Percentiles rank a stretch among this genome's conserved stretches.
These are phyloP conservation scores for Camarhynchus parvulus DNA, from an alignment of 2,113 vertebrate species.

Conservation along the genomic window DNA sequence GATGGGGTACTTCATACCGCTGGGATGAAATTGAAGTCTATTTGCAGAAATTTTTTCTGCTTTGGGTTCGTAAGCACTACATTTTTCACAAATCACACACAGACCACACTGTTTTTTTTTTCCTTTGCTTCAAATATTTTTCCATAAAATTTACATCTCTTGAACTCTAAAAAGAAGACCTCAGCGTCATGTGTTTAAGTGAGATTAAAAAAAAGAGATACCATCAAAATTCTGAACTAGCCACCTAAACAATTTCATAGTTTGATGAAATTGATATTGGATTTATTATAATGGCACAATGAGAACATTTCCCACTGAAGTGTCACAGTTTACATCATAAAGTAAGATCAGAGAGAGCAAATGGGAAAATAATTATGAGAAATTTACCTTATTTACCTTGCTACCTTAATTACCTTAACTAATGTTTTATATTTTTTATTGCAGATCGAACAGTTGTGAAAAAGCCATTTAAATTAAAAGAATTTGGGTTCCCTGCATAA, in stretches of 20 bases:
- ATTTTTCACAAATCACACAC: background rate
- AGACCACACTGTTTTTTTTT: background rate
- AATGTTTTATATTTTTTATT: background rate
- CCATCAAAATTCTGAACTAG: background rate
- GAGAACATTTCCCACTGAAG: background rate
- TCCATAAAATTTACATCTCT: background rate
- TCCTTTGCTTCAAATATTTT: background rate
- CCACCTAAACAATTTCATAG: too few relatives aligned
- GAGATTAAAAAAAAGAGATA: too few relatives aligned
- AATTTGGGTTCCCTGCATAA: background rate
- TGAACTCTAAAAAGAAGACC: background rate
- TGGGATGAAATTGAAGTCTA: conserved; percentile 14
- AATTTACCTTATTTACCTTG: background rate
- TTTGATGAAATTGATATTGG: background rate
- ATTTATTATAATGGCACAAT: background rate
- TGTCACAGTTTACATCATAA: background rate
- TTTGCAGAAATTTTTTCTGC: conserved; percentile 15
- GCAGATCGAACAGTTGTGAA: background rate
- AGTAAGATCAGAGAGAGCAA: background rate
- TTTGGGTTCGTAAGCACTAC: background rate
- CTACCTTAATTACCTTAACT: background rate
- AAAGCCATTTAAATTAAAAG: background rate
- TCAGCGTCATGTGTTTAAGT: background rate
- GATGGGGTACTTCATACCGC: background rate
- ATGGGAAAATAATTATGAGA: background rate